Base-by-base conservation (phyloP, 2,888 invertebrate genomes). In the Ectemnius continuus region DNA sequence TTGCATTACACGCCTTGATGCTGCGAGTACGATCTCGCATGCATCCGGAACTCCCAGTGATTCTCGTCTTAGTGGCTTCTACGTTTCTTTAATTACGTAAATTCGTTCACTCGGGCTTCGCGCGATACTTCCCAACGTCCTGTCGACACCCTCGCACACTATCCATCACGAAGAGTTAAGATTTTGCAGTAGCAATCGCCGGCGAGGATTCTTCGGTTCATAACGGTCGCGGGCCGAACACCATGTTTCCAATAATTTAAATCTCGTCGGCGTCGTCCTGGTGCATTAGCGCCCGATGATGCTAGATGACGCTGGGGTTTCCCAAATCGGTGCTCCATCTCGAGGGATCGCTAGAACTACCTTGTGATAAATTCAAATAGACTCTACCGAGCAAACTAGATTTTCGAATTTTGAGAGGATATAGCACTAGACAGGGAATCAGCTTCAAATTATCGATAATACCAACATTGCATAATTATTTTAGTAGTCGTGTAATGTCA, bases 211-310 rank as follows among this genome's bases (percentile, higher is more conserved):
- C 26, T 23, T 16, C 18, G 4, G n/a, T 66, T 66, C 62, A 61
- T 73, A 78, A 78, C 78, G 73, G 73, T 78, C 56, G 62, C 18
- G 48, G 26, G 8, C 13, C 48, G 23, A 58, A 58, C 73, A 57
- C 73, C 77, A 76, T 73, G 47, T 64, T 68, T 70, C 23, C 36
- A 1, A 36, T 63, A 70, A 77, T 73, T 78, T 60, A 76, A 78
- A 78, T 59, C 59, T 70, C 36, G 69, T 65, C 36, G 61, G 61
- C 52, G 70, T 60, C 48, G 26, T 2, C 52, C 16, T 36, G 1
- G 23, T 23, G 23, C 11, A 36, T 8, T 36, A 6, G 0, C 1
- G 1, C 36, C 8, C 11, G 8, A 6, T 36, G 5, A 36, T 2
- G 11, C 14, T 52, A 52, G 52, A 16, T 52, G 52, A 2, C 52